Evolutionary conservation across 1,140 invertebrate genomes (phyloP).

Genomic region (Odontomachus brunneus): DNA sequence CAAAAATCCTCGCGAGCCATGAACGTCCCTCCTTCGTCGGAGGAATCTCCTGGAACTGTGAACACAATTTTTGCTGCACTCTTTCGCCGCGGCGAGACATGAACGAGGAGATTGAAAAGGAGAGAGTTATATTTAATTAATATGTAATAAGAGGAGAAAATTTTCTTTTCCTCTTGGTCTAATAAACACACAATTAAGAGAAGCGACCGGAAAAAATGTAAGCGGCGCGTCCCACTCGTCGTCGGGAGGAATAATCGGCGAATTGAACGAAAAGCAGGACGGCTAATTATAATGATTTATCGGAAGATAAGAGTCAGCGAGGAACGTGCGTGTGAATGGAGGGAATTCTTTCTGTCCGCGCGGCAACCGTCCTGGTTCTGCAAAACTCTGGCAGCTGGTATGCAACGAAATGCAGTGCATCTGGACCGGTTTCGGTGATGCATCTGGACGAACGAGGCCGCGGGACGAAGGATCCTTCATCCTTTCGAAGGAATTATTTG

Average conservation of each 20-base stretch:
- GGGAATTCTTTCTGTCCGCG: conserved; percentile 7
- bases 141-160: too few relatives aligned
- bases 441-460: conserved; percentile 35
- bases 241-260: not conserved
- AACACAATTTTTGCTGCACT: too few relatives aligned
- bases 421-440: conserved; percentile 65
- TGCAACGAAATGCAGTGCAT: conserved; percentile 67
- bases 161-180: too few relatives aligned
- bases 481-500: conserved; percentile 51
- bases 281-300: conserved; percentile 19
- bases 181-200: too few relatives aligned
- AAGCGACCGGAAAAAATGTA: not conserved
- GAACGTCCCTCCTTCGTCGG: too few relatives aligned
- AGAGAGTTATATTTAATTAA: too few relatives aligned
- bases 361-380: conserved; percentile 26
- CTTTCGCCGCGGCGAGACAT: too few relatives aligned
- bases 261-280: not conserved
- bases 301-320: too few relatives aligned
- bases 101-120: too few relatives aligned
- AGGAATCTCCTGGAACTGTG: too few relatives aligned
- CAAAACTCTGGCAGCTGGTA: conserved; percentile 62
- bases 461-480: conserved; percentile 50
- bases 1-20: too few relatives aligned
- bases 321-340: too few relatives aligned
- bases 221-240: not conserved